Conservation (phyloP, 92 coral and sea anemone genomes). For the Phenganax stokvisi region DNA sequence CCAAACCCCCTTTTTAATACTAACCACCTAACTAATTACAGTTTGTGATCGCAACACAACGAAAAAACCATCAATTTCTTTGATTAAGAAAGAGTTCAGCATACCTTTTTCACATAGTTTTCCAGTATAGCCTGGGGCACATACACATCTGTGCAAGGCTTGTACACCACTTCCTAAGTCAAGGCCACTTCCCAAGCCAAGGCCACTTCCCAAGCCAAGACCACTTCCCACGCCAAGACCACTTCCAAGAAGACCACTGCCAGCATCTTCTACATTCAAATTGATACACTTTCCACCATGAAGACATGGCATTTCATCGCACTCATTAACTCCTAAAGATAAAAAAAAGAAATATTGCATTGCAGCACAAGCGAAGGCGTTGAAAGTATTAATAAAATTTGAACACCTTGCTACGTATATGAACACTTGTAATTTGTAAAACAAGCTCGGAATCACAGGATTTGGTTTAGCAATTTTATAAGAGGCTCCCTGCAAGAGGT, state of each 20-base stretch:
- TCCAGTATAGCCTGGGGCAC: conserved; percentile 33
- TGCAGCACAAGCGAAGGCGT: not conserved
- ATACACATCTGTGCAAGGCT: conserved; percentile 27
- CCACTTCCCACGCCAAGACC: not conserved
- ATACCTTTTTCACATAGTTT: conserved; percentile 30
- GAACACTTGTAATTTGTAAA: too few species aligned
- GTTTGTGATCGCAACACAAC: not conserved
- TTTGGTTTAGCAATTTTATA: too few species aligned
- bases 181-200: not conserved
- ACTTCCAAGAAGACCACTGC: conserved; percentile 6
- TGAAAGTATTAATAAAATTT: too few species aligned
- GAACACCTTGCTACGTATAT: too few species aligned
- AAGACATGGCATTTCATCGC: conserved; percentile 32
- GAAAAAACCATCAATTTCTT: not conserved
- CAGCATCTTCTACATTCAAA: conserved; percentile 21
- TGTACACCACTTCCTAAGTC: conserved; percentile 20
- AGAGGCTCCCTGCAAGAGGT: too few species aligned
- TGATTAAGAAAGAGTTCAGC: not conserved
- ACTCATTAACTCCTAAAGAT: conserved; percentile 28
- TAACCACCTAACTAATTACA: too few species aligned
- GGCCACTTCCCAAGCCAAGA: conserved; percentile 6
- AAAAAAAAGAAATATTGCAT: not conserved
- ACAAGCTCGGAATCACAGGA: too few species aligned
- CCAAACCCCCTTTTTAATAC: too few species aligned
- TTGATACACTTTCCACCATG: conserved; percentile 32